These are phyloP conservation scores for Australoheros scitulus DNA, from an alignment of 2,113 vertebrate genomes.

Conservation along the genomic window DNA sequence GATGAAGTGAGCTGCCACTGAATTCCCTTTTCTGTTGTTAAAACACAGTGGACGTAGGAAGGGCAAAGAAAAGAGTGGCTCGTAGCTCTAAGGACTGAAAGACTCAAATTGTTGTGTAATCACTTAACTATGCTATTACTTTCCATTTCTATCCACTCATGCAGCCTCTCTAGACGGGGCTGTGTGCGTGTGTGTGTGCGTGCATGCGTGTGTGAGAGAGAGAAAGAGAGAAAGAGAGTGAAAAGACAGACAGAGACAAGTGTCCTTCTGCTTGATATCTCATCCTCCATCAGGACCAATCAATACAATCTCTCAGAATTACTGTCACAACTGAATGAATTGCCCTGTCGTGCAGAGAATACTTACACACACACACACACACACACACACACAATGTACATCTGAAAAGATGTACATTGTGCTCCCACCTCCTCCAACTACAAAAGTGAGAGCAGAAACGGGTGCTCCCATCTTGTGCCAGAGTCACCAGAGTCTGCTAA, in stretches of 20 bases:
- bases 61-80: constrained; percentile 7
- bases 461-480: neutral
- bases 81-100: neutral
- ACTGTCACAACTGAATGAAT: constrained; percentile 67
- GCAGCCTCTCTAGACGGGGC: constrained; percentile 1
- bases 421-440: neutral
- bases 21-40: constrained; percentile 45
- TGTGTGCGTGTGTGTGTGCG: constrained; percentile 4
- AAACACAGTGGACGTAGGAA: constrained; percentile 26
- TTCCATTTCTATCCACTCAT: constrained; percentile 41
- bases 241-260: constrained; percentile 48
- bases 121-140: constrained; percentile 52
- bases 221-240: neutral
- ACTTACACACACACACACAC: constrained; percentile 25
- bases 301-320: constrained; percentile 69
- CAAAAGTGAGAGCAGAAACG: neutral
- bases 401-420: too few relatives aligned
- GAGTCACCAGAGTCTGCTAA: neutral
- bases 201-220: neutral
- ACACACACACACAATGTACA: neutral
- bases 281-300: constrained; percentile 66
- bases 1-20: constrained; percentile 40
- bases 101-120: constrained; percentile 35
- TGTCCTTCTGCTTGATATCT: constrained; percentile 62
- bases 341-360: constrained; percentile 19